These are phyloP conservation scores for Ophonus ardosiacus DNA, from an alignment of 2,888 invertebrate species.

Conservation along the genomic window DNA sequence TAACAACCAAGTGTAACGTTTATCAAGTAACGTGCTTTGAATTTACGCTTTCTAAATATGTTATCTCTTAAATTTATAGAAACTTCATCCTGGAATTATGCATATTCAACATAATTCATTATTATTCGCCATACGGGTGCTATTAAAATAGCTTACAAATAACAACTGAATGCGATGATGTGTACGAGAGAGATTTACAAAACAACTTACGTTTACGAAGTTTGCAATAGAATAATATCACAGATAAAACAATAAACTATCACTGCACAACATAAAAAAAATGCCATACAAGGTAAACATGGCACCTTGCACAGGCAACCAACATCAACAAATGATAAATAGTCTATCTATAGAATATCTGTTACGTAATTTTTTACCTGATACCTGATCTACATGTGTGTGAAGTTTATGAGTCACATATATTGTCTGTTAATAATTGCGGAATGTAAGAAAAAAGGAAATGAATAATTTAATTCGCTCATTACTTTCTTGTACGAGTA, in stretches of 20 bases:
- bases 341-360: conserved; percentile 7
- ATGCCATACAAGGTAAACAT: conserved; percentile 3
- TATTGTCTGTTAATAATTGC: conserved; percentile 15
- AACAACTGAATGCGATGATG: background rate
- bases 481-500: background rate
- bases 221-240: background rate
- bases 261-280: conserved; percentile 15
- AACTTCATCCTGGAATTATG: conserved; percentile 4
- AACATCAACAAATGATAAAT: background rate
- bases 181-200: background rate
- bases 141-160: conserved; percentile 4
- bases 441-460: conserved; percentile 2
- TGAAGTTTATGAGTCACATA: conserved; percentile 25
- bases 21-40: conserved; percentile 24
- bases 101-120: conserved; percentile 15
- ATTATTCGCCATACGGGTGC: conserved; percentile 18
- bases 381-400: background rate
- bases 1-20: conserved; percentile 16
- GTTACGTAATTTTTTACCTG: conserved; percentile 37
- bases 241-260: conserved; percentile 18
- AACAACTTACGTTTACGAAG: background rate
- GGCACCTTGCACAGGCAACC: background rate
- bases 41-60: conserved; percentile 31
- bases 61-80: conserved; percentile 30
- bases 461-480: background rate